Evolutionary conservation across 2,797 vertebrate genomes (phyloP).

Genomic region (Megalops cyprinoides): DNA sequence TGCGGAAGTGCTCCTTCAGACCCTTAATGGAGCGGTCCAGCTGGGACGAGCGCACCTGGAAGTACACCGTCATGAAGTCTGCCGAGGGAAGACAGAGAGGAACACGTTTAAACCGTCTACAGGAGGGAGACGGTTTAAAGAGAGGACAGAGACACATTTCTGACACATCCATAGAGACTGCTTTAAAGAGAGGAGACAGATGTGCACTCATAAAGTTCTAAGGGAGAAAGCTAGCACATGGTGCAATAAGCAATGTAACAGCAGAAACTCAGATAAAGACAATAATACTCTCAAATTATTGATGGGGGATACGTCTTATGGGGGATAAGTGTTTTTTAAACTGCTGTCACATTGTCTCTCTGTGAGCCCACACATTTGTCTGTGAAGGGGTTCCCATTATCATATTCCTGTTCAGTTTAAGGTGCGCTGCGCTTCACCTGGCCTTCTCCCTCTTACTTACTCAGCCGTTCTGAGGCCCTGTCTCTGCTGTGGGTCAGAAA

Average conservation of each 20-base stretch:
- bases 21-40: slow-evolving; percentile 95
- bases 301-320: no score
- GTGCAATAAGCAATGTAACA: no score
- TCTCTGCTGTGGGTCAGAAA: slow-evolving; percentile 10
- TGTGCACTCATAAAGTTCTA: not conserved
- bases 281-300: no score
- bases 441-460: slow-evolving; percentile 33
- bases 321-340: no score
- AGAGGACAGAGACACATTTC: no score
- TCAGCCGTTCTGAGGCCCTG: slow-evolving; percentile 21
- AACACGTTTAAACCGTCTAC: not conserved
- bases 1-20: slow-evolving; percentile 95
- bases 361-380: not conserved
- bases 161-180: no score
- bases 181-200: not conserved
- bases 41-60: slow-evolving; percentile 93
- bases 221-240: not conserved
- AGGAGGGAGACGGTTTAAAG: not conserved
- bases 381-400: not conserved
- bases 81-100: slow-evolving; percentile 24
- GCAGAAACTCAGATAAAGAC: no score
- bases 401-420: not conserved
- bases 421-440: not conserved
- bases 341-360: not conserved
- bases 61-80: slow-evolving; percentile 99